phyloP scores from a whole-genome alignment of 2,888 invertebrate species.

The Oscheius sp. region DNA sequence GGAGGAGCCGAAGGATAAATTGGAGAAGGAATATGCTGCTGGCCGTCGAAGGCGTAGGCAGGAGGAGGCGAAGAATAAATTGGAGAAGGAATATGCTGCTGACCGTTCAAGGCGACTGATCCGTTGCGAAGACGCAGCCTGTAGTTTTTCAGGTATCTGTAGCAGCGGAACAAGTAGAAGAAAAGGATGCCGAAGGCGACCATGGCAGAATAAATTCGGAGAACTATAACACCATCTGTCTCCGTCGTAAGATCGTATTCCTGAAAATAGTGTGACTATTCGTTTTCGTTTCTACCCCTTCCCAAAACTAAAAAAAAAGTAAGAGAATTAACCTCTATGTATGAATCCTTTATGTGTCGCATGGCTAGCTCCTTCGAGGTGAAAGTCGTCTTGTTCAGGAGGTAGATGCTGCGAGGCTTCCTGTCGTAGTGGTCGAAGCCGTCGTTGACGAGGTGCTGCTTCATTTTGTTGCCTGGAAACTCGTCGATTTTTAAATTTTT shows the following conservation, averaged over 20 bases:
- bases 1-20: no score
- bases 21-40: no score
- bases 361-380: no score
- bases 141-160: conserved; percentile 17
- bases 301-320: no score
- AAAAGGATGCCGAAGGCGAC: neutral
- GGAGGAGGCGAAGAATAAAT: no score
- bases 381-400: no score
- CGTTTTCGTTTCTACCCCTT: no score
- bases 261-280: neutral
- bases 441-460: neutral
- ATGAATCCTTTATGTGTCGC: no score
- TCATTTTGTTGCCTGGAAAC: neutral
- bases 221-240: neutral
- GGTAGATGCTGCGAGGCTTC: neutral
- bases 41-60: no score
- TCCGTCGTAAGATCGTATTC: neutral
- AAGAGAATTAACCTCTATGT: neutral
- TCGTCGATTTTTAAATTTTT: neutral
- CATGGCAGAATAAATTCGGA: neutral
- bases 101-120: neutral
- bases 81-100: no score
- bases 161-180: conserved; percentile 17
- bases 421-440: neutral
- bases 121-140: neutral